Evolutionary conservation across 2,888 invertebrate genomes (phyloP), one percentile per base, ranked within the genome.

Genomic region (Sphaerophoria rueppellii): DNA sequence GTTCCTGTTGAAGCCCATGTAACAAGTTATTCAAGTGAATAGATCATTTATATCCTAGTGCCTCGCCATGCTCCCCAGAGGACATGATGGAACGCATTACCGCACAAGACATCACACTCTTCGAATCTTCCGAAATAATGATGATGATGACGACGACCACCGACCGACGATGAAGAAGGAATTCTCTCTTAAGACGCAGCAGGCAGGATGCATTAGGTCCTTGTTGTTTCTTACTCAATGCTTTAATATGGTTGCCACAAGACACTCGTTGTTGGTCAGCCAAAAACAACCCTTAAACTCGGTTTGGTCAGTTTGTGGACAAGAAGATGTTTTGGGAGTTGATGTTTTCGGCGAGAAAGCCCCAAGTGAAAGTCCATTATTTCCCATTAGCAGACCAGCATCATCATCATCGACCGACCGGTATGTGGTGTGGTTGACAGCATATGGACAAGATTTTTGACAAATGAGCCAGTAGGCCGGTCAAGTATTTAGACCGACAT

Each of bases 321-420:
- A 58, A 24, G 43, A 14, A 57, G 24, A 52, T 32, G 34, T 16
- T 54, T 37, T 54, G 40, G 9, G 48, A 57, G 46, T 35, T 40
- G 54, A 43, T 48, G 71, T 65, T 67, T 24, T 24, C 2, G 24
- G 76, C 35, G 43, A 73, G 63, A 76, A 72, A 81, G 69, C 81
- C 85, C 76, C 81, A 85, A 85, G 85, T 73, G 85, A 77, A 81
- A 82, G 86, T 86, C 86, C 87, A 87, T 87, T 87, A 87, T 87
- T 86, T 85, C 87, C 87, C 86, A 87, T 87, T 87, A 87, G 85
- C 82, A 80, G 76, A 50, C 77, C 82, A 72, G 40, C 32, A 34
- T 67, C 71, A 5, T 12, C 16, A 9, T 24, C 14, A 2, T 16
- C 4, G 16, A 40, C 50, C 6, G 14, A 50, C 50, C 16, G 14